Evolutionary conservation across 2,888 invertebrate genomes (phyloP).

Genomic region (Boloria euphrosyne): DNA sequence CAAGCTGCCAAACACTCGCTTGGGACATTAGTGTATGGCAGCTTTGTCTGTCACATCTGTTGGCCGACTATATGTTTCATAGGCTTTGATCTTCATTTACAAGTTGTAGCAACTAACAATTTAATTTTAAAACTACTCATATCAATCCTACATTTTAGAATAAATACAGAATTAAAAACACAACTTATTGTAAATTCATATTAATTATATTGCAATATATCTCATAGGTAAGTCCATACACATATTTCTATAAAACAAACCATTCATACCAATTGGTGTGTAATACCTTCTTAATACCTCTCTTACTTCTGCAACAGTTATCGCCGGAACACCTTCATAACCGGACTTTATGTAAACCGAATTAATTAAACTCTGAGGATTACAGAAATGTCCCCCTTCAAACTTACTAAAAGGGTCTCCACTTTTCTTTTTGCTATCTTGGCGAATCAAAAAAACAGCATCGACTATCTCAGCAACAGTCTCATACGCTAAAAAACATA

Average conservation of each 20-base stretch:
- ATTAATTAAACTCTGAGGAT: constrained; percentile 82
- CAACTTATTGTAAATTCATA: not conserved
- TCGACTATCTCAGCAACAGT: constrained; percentile 95
- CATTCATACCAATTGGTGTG: constrained; percentile 83
- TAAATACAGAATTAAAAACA: not conserved
- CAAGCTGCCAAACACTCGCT: too few species aligned
- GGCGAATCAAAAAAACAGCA: constrained; percentile 89
- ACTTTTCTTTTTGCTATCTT: constrained; percentile 86
- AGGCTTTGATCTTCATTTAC: too few species aligned
- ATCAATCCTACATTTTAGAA: not conserved
- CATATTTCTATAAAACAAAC: constrained; percentile 75
- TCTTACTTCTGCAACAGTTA: constrained; percentile 90
- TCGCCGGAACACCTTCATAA: constrained; percentile 85
- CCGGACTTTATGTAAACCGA: constrained; percentile 82
- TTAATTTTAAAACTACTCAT: too few species aligned
- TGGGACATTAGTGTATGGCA: too few species aligned
- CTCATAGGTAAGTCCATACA: constrained; percentile 66
- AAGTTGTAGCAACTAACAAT: too few species aligned
- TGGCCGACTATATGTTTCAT: too few species aligned
- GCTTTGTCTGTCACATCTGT: too few species aligned
- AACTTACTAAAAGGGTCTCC: constrained; percentile 88
- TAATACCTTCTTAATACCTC: constrained; percentile 91
- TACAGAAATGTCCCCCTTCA: constrained; percentile 84
- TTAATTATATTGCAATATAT: constrained; percentile 61
- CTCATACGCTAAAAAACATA: constrained; percentile 94